Conservation (phyloP, 2,797 vertebrate genomes). For the Ammospiza maritima region DNA sequence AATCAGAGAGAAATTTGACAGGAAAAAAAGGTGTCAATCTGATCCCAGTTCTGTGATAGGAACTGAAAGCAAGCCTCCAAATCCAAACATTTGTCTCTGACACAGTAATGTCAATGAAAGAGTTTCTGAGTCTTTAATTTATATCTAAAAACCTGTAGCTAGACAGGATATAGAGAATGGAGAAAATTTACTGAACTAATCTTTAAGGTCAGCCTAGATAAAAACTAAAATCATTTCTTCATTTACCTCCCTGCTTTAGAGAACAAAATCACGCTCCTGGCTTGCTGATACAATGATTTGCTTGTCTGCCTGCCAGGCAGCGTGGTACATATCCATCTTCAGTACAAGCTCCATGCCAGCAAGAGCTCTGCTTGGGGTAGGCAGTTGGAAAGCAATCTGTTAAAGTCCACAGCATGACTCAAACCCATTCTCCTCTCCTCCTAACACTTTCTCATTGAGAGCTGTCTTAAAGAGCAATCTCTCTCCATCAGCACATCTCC, state of each 20-base stretch:
- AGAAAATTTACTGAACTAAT: slow-evolving; percentile 1
- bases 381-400: slow-evolving; percentile 52
- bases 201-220: background rate
- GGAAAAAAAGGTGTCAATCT: background rate
- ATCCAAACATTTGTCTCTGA: background rate
- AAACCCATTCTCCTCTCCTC: slow-evolving; percentile 1
- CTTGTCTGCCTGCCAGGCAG: slow-evolving; percentile 39
- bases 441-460: slow-evolving; percentile 6
- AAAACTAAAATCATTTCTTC: slow-evolving; percentile 45
- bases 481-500: background rate
- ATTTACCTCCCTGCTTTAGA: slow-evolving; percentile 1
- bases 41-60: background rate
- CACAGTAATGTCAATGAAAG: background rate
- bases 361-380: slow-evolving; percentile 13
- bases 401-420: slow-evolving; percentile 38
- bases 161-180: background rate
- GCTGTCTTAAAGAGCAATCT: slow-evolving; percentile 11
- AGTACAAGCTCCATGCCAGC: slow-evolving; percentile 14
- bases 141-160: background rate
- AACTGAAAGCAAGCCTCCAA: background rate
- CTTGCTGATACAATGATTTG: slow-evolving; percentile 44
- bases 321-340: slow-evolving; percentile 13
- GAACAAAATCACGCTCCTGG: background rate
- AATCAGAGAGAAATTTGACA: slow-evolving; percentile 20
- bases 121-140: background rate